These are phyloP conservation scores for Mythimna pallens DNA, from an alignment of 2,888 invertebrate genomes.

Conservation along the genomic window DNA sequence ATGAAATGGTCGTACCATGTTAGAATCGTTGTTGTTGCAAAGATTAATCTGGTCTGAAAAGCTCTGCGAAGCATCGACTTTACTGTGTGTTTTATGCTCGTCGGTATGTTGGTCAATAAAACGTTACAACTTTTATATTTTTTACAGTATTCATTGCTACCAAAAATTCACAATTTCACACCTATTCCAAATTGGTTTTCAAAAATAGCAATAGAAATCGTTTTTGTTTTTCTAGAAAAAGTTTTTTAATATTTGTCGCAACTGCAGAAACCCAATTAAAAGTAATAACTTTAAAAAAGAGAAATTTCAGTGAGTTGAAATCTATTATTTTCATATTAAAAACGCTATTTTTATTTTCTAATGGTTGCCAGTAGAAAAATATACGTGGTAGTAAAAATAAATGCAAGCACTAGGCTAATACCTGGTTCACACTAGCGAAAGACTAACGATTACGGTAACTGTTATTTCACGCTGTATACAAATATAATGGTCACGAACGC, in stretches of 20 bases:
- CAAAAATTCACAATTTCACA: constrained; percentile 12
- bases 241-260: constrained; percentile 16
- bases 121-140: background rate
- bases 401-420: constrained; percentile 60
- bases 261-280: constrained; percentile 34
- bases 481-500: constrained; percentile 63
- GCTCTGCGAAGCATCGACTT: background rate
- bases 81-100: no score
- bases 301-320: constrained; percentile 57
- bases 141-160: background rate
- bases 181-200: constrained; percentile 4
- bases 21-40: no score
- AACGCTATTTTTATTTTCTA: constrained; percentile 54
- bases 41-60: background rate
- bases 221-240: constrained; percentile 21
- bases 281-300: constrained; percentile 47
- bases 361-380: constrained; percentile 46
- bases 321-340: constrained; percentile 54
- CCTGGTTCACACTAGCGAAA: constrained; percentile 67
- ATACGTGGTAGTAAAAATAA: constrained; percentile 62
- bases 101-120: background rate
- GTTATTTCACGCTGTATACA: constrained; percentile 65
- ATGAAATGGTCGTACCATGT: no score
- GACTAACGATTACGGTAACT: constrained; percentile 64
- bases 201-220: constrained; percentile 27